Base-by-base conservation (phyloP, 1,140 invertebrate genomes). In the Drosophila aff. region DNA sequence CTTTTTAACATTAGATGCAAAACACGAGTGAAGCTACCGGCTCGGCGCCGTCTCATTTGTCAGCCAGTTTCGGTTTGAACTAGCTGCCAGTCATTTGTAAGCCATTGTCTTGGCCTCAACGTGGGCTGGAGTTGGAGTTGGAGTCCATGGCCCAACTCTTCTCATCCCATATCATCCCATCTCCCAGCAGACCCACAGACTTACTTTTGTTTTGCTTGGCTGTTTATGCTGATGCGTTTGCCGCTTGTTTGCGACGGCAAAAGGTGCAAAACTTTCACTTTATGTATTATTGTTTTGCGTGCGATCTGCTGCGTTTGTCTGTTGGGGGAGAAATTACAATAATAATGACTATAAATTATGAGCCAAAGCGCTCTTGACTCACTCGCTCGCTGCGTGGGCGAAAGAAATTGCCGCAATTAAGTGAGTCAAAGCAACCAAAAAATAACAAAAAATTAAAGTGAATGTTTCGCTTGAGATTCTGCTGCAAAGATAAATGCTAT, bases 261-360 rank as follows among this genome's bases (percentile, higher is more conserved):
- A 79, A 87, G 81, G 85, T 90, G 81, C 85, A 87, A 89, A 89
- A 89, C 85, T 89, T 89, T 89, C 85, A 89, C 85, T 89, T 85
- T 76, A 85, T 85, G 65, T 76, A 55, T 86, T 78, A 86, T 86
- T 87, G 83, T 89, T 81, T 89, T 90, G 84, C 84, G 84, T 89
- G 84, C 81, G 77, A 89, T 74, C 50, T 73, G 65, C 69, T 67
- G 75, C 64, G 57, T 66, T 58, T 46, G 73, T 53, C 75, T 60
- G 63, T 10, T 15, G n/a, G 21, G 23, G 23, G 52, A 79, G 81
- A 90, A 90, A 89, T 90, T 90, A 84, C 77, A 81, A 90, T 90
- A 84, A 90, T 89, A 90, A 90, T 84, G 85, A 64, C 81, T 68
- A 75, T 89, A 84, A 89, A 89, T 89, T 84, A 82, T 85, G 68